Evolutionary conservation across 2,888 invertebrate species (phyloP).

Genomic region (Hybos culiciformis): DNA sequence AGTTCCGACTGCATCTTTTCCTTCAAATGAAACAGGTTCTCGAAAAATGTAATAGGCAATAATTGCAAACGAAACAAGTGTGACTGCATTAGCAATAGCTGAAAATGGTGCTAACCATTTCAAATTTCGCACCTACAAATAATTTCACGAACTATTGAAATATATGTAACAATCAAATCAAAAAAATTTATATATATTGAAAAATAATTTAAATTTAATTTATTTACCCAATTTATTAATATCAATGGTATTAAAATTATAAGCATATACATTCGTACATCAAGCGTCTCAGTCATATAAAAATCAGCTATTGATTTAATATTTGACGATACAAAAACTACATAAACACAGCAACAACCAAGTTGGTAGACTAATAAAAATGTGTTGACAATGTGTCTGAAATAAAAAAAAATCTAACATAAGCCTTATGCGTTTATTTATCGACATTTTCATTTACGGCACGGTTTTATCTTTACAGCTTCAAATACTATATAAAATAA

Average conservation of each 20-base stretch:
- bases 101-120: constrained; percentile 84
- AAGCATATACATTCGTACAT: constrained; percentile 55
- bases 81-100: constrained; percentile 73
- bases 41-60: too few relatives aligned
- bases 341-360: constrained; percentile 79
- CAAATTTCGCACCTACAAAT: constrained; percentile 45
- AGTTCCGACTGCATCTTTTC: constrained; percentile 41
- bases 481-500: too few relatives aligned
- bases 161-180: neutral
- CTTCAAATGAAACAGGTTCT: constrained; percentile 49
- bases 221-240: constrained; percentile 59
- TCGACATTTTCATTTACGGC: too few relatives aligned
- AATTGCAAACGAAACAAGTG: too few relatives aligned
- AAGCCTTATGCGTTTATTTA: too few relatives aligned
- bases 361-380: constrained; percentile 71
- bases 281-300: constrained; percentile 21
- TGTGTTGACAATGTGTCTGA: constrained; percentile 49
- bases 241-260: constrained; percentile 60
- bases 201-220: neutral
- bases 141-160: neutral
- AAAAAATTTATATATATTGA: neutral
- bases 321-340: constrained; percentile 62
- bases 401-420: constrained; percentile 23
- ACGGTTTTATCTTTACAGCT: too few relatives aligned
- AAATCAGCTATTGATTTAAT: constrained; percentile 39